Evolutionary conservation across 2,797 vertebrate genomes (phyloP).

Genomic region (Heterohyrax brucei): DNA sequence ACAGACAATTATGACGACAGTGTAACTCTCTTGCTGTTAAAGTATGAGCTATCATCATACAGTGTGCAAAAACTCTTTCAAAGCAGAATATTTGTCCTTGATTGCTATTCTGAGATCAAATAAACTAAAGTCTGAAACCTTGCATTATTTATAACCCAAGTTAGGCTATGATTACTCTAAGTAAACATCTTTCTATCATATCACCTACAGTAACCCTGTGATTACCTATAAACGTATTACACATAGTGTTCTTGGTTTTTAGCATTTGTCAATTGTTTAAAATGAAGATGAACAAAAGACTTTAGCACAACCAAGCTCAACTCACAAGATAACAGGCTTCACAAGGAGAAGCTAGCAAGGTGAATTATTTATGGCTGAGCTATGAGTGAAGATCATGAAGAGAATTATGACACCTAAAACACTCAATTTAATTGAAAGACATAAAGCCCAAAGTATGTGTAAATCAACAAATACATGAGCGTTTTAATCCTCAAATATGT

Average conservation of each 20-base stretch:
- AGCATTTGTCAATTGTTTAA: constrained; percentile 10
- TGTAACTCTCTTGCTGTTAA: not conserved
- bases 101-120: not conserved
- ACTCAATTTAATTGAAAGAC: too few relatives aligned
- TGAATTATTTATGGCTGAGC: not conserved
- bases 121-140: not conserved
- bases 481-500: not conserved
- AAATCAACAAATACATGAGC: too few relatives aligned
- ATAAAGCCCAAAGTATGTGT: too few relatives aligned
- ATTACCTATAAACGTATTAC: not conserved
- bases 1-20: not conserved
- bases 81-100: not conserved
- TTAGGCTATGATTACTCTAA: not conserved
- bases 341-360: not conserved
- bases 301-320: constrained; percentile 36
- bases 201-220: not conserved
- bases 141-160: not conserved
- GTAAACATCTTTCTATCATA: not conserved
- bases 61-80: not conserved
- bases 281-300: not conserved
- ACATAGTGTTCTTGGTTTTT: not conserved
- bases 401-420: too few relatives aligned
- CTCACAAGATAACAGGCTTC: not conserved
- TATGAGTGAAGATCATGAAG: not conserved
- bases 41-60: not conserved